These are phyloP conservation scores for Pachycephala philippinensis DNA, from an alignment of 2,113 vertebrate genomes.

Conservation along the genomic window DNA sequence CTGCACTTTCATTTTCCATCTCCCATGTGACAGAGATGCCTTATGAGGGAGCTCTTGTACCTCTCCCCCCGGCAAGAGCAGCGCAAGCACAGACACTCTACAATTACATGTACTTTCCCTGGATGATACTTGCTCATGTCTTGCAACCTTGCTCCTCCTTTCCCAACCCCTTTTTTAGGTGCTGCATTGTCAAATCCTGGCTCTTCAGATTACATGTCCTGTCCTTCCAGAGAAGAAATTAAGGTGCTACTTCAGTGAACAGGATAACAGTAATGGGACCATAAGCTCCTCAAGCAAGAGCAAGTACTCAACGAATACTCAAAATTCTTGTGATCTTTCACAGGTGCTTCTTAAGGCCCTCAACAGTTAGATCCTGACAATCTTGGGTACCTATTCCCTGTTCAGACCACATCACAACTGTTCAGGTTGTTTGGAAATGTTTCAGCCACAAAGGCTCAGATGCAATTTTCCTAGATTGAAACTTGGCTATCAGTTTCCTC, in stretches of 20 bases:
- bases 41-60: background rate
- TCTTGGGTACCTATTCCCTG: background rate
- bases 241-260: background rate
- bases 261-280: background rate
- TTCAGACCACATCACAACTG: background rate
- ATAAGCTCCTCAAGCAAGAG: background rate
- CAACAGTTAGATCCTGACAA: background rate
- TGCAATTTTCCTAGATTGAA: background rate
- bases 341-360: background rate
- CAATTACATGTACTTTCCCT: rapidly evolving
- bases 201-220: background rate
- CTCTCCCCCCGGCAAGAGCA: background rate
- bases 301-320: background rate
- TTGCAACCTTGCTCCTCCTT: background rate
- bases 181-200: background rate
- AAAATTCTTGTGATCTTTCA: background rate
- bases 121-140: rapidly evolving
- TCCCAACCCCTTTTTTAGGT: background rate
- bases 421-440: background rate
- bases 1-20: background rate
- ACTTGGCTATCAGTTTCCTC: background rate
- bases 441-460: background rate
- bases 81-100: background rate
- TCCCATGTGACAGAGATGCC: background rate
- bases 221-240: background rate